Evolutionary conservation across 2,113 vertebrate species (phyloP).

Genomic region (Forbesichthys papilliferus): DNA sequence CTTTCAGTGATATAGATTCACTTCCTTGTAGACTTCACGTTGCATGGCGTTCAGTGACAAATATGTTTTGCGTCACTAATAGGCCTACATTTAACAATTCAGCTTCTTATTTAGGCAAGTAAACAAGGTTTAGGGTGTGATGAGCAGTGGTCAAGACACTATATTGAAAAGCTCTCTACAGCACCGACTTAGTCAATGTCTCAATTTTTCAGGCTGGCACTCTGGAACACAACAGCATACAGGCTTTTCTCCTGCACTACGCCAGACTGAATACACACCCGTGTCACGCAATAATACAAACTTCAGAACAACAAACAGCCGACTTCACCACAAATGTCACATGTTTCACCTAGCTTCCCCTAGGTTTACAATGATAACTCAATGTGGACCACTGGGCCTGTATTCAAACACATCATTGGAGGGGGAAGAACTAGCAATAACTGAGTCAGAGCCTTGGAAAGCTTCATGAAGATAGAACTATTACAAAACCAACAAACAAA

Average conservation of each 20-base stretch:
- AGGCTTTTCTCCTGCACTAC: slow-evolving; percentile 53
- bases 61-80: too few relatives aligned
- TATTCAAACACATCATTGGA: slow-evolving; percentile 1
- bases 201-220: slow-evolving; percentile 48
- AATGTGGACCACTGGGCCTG: slow-evolving; percentile 4
- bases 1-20: too few relatives aligned
- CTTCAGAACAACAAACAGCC: slow-evolving; percentile 9
- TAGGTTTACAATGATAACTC: neutral
- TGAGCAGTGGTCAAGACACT: too few relatives aligned
- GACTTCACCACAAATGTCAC: slow-evolving; percentile 1
- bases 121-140: neutral
- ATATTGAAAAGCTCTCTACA: slow-evolving; percentile 28
- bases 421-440: neutral
- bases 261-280: slow-evolving; percentile 44
- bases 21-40: too few relatives aligned
- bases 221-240: slow-evolving; percentile 57
- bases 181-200: slow-evolving; percentile 48
- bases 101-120: neutral
- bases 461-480: neutral
- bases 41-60: too few relatives aligned
- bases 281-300: slow-evolving; percentile 34
- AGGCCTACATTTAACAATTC: neutral
- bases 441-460: neutral
- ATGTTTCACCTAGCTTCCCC: neutral
- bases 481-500: slow-evolving; percentile 8